Evolutionary conservation across 1,140 invertebrate genomes (phyloP).

Genomic region (Lethocerus indicus): DNA sequence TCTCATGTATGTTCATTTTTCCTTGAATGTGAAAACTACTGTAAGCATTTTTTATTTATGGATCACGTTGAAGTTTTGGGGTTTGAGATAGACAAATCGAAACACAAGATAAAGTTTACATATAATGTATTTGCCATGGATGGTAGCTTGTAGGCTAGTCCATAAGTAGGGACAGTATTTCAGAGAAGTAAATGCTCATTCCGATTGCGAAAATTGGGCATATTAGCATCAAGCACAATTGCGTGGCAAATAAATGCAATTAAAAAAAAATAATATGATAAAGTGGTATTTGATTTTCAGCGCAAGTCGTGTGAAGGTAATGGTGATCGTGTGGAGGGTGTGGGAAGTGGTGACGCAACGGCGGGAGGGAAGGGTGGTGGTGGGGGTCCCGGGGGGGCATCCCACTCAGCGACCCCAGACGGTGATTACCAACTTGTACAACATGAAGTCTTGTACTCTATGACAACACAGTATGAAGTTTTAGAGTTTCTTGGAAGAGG

Average conservation of each 20-base stretch:
- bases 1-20: too few relatives aligned
- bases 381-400: conserved; percentile 16
- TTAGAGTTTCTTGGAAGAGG: conserved; percentile 96
- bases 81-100: too few relatives aligned
- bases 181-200: too few relatives aligned
- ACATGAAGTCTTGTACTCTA: conserved; percentile 90
- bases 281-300: conserved; percentile 23
- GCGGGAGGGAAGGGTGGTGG: conserved; percentile 48
- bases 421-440: conserved; percentile 97
- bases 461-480: conserved; percentile 87
- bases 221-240: too few relatives aligned
- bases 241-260: background rate
- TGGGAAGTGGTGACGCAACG: conserved; percentile 33
- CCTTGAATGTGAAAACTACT: too few relatives aligned
- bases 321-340: conserved; percentile 31
- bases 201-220: too few relatives aligned
- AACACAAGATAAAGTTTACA: too few relatives aligned
- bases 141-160: too few relatives aligned
- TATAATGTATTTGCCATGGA: too few relatives aligned
- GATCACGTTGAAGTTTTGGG: too few relatives aligned
- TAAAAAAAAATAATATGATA: background rate
- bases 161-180: too few relatives aligned
- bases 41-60: too few relatives aligned
- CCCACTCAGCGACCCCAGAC: conserved; percentile 47
- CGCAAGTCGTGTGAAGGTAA: conserved; percentile 44